Evolutionary conservation across 2,888 invertebrate species (phyloP), one percentile per base, ranked within the genome.

Genomic region (Ptilodon capucinus): DNA sequence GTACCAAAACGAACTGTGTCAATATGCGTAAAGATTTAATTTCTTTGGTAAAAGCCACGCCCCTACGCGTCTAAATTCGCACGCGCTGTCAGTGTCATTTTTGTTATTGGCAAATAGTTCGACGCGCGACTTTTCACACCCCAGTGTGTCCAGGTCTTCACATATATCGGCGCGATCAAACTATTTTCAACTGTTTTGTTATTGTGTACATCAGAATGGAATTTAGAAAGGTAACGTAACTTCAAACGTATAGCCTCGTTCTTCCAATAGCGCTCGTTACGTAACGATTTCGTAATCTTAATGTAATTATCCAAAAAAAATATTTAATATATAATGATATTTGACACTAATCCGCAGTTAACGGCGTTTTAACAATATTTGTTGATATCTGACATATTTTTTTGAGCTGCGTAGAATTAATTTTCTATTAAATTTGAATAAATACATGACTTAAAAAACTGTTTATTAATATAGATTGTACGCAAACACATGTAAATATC

Each of bases 141-240:
- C n/a, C 2, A 28, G 28, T n/a, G 25, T 8, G 25, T 25, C 1
- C 25, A 3, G 8, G 11, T 2, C 28, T 8, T 11, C 28, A 6
- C 28, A 28, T 28, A n/a, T 28, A n/a, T n/a, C n/a, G 11, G 28
- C 28, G 28, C 28, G 25, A 28, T 11, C 25, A 21, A 21, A 21
- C 5, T 7, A 11, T 11, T 28, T 11, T 7, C 28, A 28, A 35
- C 9, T 35, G 35, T 35, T 35, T 17, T 17, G 35, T 35, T 35
- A 9, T 9, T 35, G 3, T 35, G 17, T 44, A 32, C 21, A 42
- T 17, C 28, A 7, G 44, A 19, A 28, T 40, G 32, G 48, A 50
- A 55, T 52, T 60, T 61, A 64, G 60, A 56, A 64, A 60, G 60
- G 64, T 36, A 35, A 35, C 35, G 35, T 19, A 32, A 34, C 21